Conservation (phyloP, 92 coral and sea anemone genomes). For the Ricordea florida region DNA sequence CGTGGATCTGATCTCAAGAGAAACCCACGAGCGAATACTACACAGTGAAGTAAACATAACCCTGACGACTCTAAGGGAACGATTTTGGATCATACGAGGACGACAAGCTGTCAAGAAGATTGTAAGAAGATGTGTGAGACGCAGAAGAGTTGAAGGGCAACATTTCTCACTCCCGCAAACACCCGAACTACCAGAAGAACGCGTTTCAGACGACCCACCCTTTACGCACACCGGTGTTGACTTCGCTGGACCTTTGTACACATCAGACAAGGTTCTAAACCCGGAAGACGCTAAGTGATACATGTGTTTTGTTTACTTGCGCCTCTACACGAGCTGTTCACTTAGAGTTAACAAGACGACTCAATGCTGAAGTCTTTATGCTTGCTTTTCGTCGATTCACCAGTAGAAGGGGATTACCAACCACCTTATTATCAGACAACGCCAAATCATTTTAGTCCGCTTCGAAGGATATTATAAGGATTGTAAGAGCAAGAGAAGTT, state of each 20-base stretch:
- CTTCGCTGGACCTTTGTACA: slow-evolving; percentile 50
- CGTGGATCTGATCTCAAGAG: slow-evolving; percentile 24
- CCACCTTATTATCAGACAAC: slow-evolving; percentile 54
- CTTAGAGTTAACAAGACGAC: slow-evolving; percentile 44
- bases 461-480: slow-evolving; percentile 22
- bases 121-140: slow-evolving; percentile 4
- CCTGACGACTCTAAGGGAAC: slow-evolving; percentile 8
- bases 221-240: slow-evolving; percentile 55
- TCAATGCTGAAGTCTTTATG: slow-evolving; percentile 40
- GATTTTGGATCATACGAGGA: slow-evolving; percentile 51
- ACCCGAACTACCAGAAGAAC: slow-evolving; percentile 36
- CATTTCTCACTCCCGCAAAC: slow-evolving; percentile 19
- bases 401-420: slow-evolving; percentile 62
- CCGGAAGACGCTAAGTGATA: background rate
- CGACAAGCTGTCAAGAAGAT: slow-evolving; percentile 34
- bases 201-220: slow-evolving; percentile 46
- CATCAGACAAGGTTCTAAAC: slow-evolving; percentile 3
- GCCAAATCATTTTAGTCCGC: slow-evolving; percentile 61
- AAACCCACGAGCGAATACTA: slow-evolving; percentile 20
- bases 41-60: slow-evolving; percentile 35
- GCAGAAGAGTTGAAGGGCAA: slow-evolving; percentile 12
- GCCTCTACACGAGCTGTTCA: slow-evolving; percentile 52
- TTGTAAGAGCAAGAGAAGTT: slow-evolving; percentile 23
- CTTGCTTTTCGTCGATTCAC: slow-evolving; percentile 50
- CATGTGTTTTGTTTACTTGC: slow-evolving; percentile 49